Evolutionary conservation across 1,140 invertebrate genomes (phyloP), one percentile per base, ranked within the genome.

Genomic region (Penaeus chinensis): DNA sequence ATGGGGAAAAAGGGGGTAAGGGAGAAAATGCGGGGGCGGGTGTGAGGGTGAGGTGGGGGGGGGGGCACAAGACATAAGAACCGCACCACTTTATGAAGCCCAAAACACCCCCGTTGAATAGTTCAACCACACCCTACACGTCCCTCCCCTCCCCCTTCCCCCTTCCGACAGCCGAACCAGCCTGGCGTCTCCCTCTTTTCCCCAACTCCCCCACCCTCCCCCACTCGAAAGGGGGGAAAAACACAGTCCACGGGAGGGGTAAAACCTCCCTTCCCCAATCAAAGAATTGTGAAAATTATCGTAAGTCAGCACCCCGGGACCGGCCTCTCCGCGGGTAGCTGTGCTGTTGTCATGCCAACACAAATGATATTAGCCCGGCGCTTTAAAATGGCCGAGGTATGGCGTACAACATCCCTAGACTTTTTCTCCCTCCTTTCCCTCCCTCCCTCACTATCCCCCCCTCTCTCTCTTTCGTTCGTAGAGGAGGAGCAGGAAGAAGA

Each of bases 281-380:
- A 61, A 42, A 27, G 37, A 87, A 82, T 60, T 24, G 85, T 82
- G 85, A 87, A 76, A 81, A 87, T 82, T 76, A 87, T 87, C 66
- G 65, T 87, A 32, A 32, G 37, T 32, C 80, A 87, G 27, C 69
- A 62, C 24, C 69, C 22, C 54, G 61, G n/a, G 42, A 8, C 62
- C 78, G 47, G 54, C 71, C 80, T 82, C 79, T 87, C 69, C 82
- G 85, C 85, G 85, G 83, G 85, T 87, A 82, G 85, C 85, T 61
- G 76, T 87, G 79, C 85, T 87, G 85, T 87, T 87, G 85, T 87
- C 85, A 87, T 87, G 85, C 85, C 85, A 87, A 87, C 85, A 87
- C 85, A 87, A 87, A 87, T 87, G 85, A 76, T 87, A 87, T 87
- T 87, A 87, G 85, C 85, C 85, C 80, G 24, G 63, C 85, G 60